Evolutionary conservation across 2,888 invertebrate genomes (phyloP).

Genomic region (Polyommatus icarus): DNA sequence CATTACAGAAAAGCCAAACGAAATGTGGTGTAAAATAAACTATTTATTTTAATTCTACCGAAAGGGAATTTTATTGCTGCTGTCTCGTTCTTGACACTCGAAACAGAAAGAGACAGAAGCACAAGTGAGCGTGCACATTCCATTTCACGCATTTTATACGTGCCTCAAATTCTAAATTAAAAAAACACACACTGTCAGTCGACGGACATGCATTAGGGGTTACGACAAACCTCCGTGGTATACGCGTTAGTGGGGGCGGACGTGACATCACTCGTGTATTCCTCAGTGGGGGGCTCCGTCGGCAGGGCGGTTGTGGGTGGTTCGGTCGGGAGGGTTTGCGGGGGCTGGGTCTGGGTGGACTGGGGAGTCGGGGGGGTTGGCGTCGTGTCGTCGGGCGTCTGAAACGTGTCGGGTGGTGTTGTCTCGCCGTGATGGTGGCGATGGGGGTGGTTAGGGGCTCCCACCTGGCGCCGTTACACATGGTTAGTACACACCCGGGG

Average conservation of each 20-base stretch:
- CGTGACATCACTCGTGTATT: constrained; percentile 56
- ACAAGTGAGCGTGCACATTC: constrained; percentile 4
- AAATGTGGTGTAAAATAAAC: neutral
- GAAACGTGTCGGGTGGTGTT: constrained; percentile 73
- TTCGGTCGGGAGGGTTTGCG: constrained; percentile 43
- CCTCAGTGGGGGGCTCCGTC: constrained; percentile 49
- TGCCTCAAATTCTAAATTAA: constrained; percentile 35
- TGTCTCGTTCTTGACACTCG: neutral
- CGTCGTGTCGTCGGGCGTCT: constrained; percentile 61
- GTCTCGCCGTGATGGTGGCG: constrained; percentile 75
- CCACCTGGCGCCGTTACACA: constrained; percentile 68
- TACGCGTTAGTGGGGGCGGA: constrained; percentile 69
- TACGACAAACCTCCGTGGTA: constrained; percentile 77
- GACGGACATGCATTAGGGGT: constrained; percentile 49
- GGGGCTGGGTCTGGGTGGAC: constrained; percentile 40
- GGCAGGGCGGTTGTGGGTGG: constrained; percentile 38
- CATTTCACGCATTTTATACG: neutral
- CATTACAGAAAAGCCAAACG: constrained; percentile 7
- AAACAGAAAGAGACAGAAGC: neutral
- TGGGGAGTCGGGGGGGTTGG: constrained; percentile 43
- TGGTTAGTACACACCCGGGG: constrained; percentile 68
- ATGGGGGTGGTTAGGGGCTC: constrained; percentile 58
- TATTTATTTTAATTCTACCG: neutral
- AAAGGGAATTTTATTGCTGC: neutral
- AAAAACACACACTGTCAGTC: constrained; percentile 35